These are phyloP conservation scores for Ciconia maguari DNA, from an alignment of 2,113 vertebrate species.

Conservation along the genomic window DNA sequence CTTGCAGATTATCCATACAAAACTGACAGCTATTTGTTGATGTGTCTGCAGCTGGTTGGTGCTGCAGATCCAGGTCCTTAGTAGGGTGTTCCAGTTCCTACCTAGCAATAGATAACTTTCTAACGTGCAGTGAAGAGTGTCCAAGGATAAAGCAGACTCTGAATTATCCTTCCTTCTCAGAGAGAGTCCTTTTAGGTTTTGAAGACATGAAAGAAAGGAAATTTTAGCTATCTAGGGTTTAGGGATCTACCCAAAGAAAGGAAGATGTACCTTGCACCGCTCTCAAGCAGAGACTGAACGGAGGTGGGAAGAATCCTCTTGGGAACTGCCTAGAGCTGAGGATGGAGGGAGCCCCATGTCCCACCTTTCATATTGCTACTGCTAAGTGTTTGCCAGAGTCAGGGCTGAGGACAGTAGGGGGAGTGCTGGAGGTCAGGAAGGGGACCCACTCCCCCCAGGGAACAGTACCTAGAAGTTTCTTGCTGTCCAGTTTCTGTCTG, in stretches of 20 bases:
- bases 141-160: neutral
- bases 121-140: neutral
- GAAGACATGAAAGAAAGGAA: neutral
- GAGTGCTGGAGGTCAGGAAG: neutral
- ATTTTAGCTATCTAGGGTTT: neutral
- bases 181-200: neutral
- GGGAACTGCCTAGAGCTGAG: neutral
- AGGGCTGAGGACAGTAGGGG: neutral
- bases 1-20: neutral
- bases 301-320: neutral
- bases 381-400: neutral
- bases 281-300: accelerated
- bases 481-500: conserved; percentile 96
- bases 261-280: neutral
- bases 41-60: neutral
- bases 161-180: neutral
- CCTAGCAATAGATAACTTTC: neutral
- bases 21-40: neutral
- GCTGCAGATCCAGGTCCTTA: neutral
- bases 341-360: neutral
- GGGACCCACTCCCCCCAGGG: no score
- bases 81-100: neutral
- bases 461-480: conserved; percentile 77
- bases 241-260: neutral
- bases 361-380: neutral